A percentile compares a stretch with the other conserved stretches of the same genome.
Conservation (phyloP, 2,797 vertebrate genomes). For the Lophius americanus region DNA sequence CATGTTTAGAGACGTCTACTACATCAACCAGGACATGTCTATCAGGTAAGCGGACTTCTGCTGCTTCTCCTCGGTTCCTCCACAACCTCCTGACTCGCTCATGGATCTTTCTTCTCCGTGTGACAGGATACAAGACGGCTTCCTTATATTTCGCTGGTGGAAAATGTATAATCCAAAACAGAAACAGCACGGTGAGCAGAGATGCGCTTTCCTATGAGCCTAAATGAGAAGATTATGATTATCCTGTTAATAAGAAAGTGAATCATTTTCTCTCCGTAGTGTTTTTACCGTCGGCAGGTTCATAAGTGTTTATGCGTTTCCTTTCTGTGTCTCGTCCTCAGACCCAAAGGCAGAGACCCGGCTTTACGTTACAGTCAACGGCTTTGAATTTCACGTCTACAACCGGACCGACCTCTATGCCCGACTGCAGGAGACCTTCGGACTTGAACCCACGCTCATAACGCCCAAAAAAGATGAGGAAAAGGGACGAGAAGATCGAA, state of each 20-base stretch:
- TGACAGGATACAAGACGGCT: constrained; percentile 96
- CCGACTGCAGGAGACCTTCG: constrained; percentile 94
- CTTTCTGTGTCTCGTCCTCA: constrained; percentile 53
- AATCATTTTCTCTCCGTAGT: too few species aligned
- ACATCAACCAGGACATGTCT: constrained; percentile 96
- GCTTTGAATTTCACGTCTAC: constrained; percentile 98
- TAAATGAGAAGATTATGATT: not conserved
- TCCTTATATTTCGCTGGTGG: constrained; percentile 99
- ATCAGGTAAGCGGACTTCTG: constrained; percentile 86
- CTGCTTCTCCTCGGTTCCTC: not conserved
- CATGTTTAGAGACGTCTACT: constrained; percentile 99
- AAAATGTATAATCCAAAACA: constrained; percentile 99
- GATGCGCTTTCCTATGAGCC: not conserved
- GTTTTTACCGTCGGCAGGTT: too few species aligned
- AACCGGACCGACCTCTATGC: constrained; percentile 95
- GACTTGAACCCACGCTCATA: constrained; percentile 93
- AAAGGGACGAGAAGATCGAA: constrained; percentile 82
- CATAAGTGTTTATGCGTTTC: not conserved
- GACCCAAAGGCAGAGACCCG: constrained; percentile 98
- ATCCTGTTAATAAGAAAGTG: not conserved
- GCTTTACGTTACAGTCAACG: constrained; percentile 94
- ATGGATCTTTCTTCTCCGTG: constrained; percentile 1
- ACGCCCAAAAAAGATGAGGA: constrained; percentile 89
- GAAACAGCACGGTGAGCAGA: constrained; percentile 92
- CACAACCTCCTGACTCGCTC: not conserved